phyloP scores from a whole-genome alignment of 1,140 invertebrate species.

The Steinernema feltiae region DNA sequence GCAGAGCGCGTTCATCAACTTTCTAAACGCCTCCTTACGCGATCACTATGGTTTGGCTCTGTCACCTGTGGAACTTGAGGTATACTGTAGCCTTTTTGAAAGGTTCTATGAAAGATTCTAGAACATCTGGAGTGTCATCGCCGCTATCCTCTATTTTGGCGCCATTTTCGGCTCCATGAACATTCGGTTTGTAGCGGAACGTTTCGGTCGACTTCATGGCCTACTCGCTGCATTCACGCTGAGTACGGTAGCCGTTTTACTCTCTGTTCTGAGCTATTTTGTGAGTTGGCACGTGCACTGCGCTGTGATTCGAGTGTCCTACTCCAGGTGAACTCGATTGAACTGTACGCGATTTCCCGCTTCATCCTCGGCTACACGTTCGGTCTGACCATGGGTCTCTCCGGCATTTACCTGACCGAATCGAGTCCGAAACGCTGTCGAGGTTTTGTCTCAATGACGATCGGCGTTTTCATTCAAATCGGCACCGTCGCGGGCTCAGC shows the following conservation, averaged over 20 bases:
- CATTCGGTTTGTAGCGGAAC: constrained; percentile 42
- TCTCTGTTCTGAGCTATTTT: constrained; percentile 43
- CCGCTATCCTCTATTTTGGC: constrained; percentile 49
- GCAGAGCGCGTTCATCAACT: constrained; percentile 43
- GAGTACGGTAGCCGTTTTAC: constrained; percentile 30
- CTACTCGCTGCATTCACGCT: constrained; percentile 39
- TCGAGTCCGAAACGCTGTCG: constrained; percentile 53
- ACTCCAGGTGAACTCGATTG: constrained; percentile 47
- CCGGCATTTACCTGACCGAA: constrained; percentile 46
- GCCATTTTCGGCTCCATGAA: constrained; percentile 47
- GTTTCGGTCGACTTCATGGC: constrained; percentile 44
- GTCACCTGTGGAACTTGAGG: constrained; percentile 24
- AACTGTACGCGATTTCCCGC: constrained; percentile 46
- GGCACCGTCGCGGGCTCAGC: constrained; percentile 47
- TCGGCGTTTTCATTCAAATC: constrained; percentile 47
- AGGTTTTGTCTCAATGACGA: constrained; percentile 49
- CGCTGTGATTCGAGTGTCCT: too few species aligned
- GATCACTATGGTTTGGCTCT: constrained; percentile 37
- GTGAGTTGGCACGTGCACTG: constrained; percentile 31
- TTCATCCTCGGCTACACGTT: constrained; percentile 45
- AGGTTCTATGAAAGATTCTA: constrained; percentile 32
- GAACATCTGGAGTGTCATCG: constrained; percentile 50
- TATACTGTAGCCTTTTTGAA: constrained; percentile 10
- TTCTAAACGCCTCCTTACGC: constrained; percentile 42
- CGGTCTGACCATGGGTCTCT: constrained; percentile 43